Conservation (phyloP, 2,113 vertebrate genomes). For the Myotis yumanensis region DNA sequence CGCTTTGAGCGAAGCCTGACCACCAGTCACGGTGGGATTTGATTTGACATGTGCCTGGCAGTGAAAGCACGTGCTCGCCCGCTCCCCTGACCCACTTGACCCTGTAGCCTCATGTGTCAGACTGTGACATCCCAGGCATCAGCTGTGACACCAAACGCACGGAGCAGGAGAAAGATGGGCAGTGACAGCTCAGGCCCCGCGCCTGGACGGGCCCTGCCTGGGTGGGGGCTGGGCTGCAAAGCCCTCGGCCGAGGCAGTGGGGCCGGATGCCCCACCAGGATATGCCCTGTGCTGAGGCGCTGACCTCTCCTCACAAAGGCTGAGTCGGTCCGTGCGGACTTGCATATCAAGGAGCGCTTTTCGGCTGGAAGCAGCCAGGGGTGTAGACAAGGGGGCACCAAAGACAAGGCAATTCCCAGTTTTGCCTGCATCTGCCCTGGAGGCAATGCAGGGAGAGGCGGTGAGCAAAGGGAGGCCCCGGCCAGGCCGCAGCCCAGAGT, state of each 20-base stretch:
- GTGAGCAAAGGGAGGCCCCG: too few species aligned
- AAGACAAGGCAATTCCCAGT: background rate
- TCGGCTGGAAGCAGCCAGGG: background rate
- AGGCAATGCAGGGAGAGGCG: background rate
- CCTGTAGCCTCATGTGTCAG: slow-evolving; percentile 23
- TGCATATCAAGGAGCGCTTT: background rate
- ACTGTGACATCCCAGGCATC: slow-evolving; percentile 63
- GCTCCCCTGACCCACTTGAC: background rate
- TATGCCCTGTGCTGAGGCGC: background rate
- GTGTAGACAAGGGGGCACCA: background rate
- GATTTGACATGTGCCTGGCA: slow-evolving; percentile 49
- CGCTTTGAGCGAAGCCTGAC: slow-evolving; percentile 5
- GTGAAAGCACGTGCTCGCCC: background rate
- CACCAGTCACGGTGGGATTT: background rate
- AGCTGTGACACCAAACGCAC: slow-evolving; percentile 14
- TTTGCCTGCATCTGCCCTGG: too few species aligned
- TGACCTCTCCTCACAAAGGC: background rate
- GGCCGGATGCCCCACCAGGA: background rate
- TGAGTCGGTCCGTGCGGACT: background rate
- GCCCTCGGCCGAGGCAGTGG: background rate
- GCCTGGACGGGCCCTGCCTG: background rate
- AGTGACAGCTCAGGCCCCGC: slow-evolving; percentile 18
- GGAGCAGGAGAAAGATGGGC: slow-evolving; percentile 29
- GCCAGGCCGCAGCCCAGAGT: too few species aligned
- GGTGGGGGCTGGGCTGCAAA: background rate